phyloP scores from a whole-genome alignment of 2,113 vertebrate genomes.

The Sphyrna mokarran region DNA sequence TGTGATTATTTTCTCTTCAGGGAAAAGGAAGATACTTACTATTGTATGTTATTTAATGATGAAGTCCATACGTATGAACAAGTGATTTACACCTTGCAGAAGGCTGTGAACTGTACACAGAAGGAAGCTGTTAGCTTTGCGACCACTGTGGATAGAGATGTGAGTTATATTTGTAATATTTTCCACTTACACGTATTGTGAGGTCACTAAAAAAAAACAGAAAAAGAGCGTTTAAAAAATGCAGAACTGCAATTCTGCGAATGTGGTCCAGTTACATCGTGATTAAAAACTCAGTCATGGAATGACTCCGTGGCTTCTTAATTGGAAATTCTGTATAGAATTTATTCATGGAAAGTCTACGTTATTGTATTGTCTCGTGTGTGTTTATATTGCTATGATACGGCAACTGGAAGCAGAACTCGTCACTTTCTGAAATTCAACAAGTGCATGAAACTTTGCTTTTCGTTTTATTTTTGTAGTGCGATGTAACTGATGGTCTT shows the following conservation, averaged over 20 bases:
- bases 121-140: constrained; percentile 94
- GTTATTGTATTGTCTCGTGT: background rate
- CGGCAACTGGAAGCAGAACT: background rate
- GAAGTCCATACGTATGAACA: constrained; percentile 98
- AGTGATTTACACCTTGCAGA: constrained; percentile 96
- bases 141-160: constrained; percentile 92
- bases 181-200: background rate
- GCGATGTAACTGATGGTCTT: background rate
- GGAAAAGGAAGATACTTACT: constrained; percentile 77
- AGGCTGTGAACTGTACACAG: constrained; percentile 92
- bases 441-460: background rate
- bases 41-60: constrained; percentile 97
- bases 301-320: background rate
- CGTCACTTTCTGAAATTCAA: background rate
- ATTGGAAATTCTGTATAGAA: background rate
- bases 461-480: background rate
- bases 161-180: constrained; percentile 56
- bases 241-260: background rate
- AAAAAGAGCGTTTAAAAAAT: background rate
- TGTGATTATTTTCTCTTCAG: constrained; percentile 52
- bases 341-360: background rate
- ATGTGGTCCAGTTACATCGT: background rate
- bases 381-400: background rate
- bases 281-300: background rate
- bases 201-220: background rate